Percentiles rank a stretch among this genome's conserved stretches.
These are phyloP conservation scores for Gasterosteus aculeatus DNA, from an alignment of 2,113 vertebrate genomes.

Conservation along the genomic window DNA sequence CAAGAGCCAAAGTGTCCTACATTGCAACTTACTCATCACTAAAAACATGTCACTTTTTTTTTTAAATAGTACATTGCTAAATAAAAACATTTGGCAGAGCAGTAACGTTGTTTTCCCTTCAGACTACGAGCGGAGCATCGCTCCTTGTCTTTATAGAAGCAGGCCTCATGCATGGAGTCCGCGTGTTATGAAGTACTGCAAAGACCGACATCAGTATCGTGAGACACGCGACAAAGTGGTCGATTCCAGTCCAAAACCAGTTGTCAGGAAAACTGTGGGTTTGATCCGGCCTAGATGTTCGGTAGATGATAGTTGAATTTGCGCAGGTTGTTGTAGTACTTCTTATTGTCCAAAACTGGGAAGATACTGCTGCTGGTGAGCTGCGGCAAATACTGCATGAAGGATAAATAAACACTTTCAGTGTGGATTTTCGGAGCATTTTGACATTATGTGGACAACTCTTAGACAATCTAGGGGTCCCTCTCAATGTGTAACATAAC, in stretches of 20 bases:
- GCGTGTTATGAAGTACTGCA: slow-evolving; percentile 57
- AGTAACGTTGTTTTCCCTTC: slow-evolving; percentile 51
- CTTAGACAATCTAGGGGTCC: not conserved
- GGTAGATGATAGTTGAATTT: slow-evolving; percentile 91
- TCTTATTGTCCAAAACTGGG: slow-evolving; percentile 89
- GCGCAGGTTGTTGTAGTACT: slow-evolving; percentile 84
- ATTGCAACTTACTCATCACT: slow-evolving; percentile 32
- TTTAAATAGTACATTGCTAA: slow-evolving; percentile 34
- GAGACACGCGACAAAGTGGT: slow-evolving; percentile 19
- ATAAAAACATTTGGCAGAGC: slow-evolving; percentile 81
- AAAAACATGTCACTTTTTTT: slow-evolving; percentile 39
- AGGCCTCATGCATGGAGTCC: slow-evolving; percentile 6
- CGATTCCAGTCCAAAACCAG: slow-evolving; percentile 4
- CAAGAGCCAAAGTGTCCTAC: slow-evolving; percentile 25
- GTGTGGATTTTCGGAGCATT: not conserved
- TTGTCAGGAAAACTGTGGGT: slow-evolving; percentile 6
- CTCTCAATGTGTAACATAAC: too few species aligned
- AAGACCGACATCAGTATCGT: slow-evolving; percentile 45
- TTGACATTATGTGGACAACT: not conserved
- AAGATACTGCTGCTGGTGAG: slow-evolving; percentile 86
- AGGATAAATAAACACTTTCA: not conserved
- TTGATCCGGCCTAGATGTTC: slow-evolving; percentile 84
- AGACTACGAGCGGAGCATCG: slow-evolving; percentile 66
- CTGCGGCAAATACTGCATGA: slow-evolving; percentile 88
- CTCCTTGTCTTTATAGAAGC: slow-evolving; percentile 63